Evolutionary conservation across 1,140 invertebrate species (phyloP).

Genomic region (Ephestia elutella): DNA sequence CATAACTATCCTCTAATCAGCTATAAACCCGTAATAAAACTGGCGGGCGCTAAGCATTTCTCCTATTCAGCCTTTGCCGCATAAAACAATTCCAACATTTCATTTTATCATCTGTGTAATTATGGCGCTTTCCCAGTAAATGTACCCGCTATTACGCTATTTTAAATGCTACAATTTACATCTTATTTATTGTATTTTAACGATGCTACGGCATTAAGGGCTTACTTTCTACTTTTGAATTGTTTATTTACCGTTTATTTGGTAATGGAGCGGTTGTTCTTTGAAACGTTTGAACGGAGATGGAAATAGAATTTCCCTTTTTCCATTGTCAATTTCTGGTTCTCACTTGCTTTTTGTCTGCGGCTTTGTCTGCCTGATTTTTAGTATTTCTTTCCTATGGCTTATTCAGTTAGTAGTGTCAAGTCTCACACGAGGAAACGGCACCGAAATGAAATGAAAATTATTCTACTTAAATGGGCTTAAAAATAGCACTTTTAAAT

Average conservation of each 20-base stretch:
- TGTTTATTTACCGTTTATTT: constrained; percentile 2
- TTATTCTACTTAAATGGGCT: no score
- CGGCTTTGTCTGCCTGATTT: no score
- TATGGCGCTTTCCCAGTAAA: constrained; percentile 1
- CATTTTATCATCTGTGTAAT: constrained; percentile 9
- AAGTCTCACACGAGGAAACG: no score
- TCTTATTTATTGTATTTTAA: constrained; percentile 11
- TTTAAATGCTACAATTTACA: constrained; percentile 5
- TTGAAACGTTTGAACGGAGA: neutral
- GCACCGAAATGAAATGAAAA: no score
- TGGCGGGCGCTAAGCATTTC: neutral
- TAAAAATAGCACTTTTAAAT: no score
- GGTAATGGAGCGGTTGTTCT: neutral
- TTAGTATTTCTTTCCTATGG: no score
- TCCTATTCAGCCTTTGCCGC: neutral
- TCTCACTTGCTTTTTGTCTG: no score
- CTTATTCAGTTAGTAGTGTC: no score
- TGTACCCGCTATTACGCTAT: neutral
- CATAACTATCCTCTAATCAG: neutral
- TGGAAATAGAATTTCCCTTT: neutral
- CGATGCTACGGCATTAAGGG: neutral
- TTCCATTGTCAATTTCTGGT: no score
- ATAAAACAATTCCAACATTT: constrained; percentile 11
- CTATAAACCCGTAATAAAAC: neutral
- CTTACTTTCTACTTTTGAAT: neutral